Evolutionary conservation across 2,888 invertebrate species (phyloP).

Genomic region (Erebia ligea): DNA sequence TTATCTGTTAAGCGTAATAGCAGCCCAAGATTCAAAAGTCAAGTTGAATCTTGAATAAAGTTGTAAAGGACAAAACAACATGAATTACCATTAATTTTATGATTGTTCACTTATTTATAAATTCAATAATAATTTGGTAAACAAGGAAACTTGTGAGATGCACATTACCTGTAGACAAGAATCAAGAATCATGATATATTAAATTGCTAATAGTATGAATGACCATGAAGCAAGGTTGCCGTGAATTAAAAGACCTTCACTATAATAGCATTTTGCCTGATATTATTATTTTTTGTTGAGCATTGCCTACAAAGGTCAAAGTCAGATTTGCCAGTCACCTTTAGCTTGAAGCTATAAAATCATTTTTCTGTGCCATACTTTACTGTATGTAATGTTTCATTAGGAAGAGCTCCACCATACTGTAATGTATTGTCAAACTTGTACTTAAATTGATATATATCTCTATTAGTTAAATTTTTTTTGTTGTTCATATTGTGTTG

Average conservation of each 20-base stretch:
- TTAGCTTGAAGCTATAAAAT: slow-evolving; percentile 1
- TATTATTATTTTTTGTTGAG: slow-evolving; percentile 12
- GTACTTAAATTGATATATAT: no score
- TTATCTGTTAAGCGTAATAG: slow-evolving; percentile 10
- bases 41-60: not conserved
- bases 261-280: slow-evolving; percentile 7
- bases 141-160: not conserved
- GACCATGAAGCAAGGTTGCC: not conserved
- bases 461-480: no score
- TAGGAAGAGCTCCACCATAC: no score
- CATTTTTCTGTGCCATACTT: not conserved
- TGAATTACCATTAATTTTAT: not conserved
- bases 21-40: not conserved
- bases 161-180: not conserved
- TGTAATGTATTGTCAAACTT: no score
- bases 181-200: not conserved
- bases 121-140: not conserved
- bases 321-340: slow-evolving; percentile 2
- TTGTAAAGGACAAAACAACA: not conserved
- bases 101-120: slow-evolving; percentile 1
- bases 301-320: not conserved
- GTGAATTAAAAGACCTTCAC: slow-evolving; percentile 12
- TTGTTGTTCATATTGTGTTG: no score
- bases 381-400: not conserved
- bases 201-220: not conserved